Evolutionary conservation across 2,113 vertebrate genomes (phyloP), one percentile per base, ranked within the genome.

Genomic region (Bambusicola thoracicus): DNA sequence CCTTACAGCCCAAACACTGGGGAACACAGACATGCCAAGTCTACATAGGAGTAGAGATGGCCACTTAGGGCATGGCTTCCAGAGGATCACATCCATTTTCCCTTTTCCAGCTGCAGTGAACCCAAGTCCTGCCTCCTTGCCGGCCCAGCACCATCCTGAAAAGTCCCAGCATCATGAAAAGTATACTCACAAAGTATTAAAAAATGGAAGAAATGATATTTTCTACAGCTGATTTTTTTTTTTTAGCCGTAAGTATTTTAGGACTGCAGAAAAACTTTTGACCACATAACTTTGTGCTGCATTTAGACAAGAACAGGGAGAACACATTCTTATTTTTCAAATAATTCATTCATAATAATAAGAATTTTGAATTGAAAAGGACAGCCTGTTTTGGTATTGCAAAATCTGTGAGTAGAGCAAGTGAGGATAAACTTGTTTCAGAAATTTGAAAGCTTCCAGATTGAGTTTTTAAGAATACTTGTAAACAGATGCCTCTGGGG

Each of bases 101-200:
- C n/a, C 13, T 22, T 19, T 83, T 16, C 4, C 2, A 18, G 16
- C 3, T 51, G 7, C 19, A 2, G 0, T 3, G 14, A 21, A 15
- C 13, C 1, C 1, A 0, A 25, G 17, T 27, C 61, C 38, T 7
- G 6, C 0, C 12, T 7, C 15, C 8, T 58, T 1, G 2, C 43
- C 40, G 13, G 41, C 13, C 29, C 2, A 1, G 16, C 8, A 22
- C n/a, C 2, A 0, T 12, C 8, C 21, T 12, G 20, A 59, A 22
- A 59, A 59, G n/a, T 59, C n/a, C 11, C n/a, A 14, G n/a, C n/a
- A n/a, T 34, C n/a, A 21, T 34, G n/a, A 59, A 59, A 59, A 59
- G n/a, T 34, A 21, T 29, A 15, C 25, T 59, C 19, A 59, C 58
- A 59, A 11, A 13, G 16, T 59, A 17, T 15, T 27, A 49, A 38